These are phyloP conservation scores for Clarias gariepinus DNA, from an alignment of 2,113 vertebrate species.

Conservation along the genomic window DNA sequence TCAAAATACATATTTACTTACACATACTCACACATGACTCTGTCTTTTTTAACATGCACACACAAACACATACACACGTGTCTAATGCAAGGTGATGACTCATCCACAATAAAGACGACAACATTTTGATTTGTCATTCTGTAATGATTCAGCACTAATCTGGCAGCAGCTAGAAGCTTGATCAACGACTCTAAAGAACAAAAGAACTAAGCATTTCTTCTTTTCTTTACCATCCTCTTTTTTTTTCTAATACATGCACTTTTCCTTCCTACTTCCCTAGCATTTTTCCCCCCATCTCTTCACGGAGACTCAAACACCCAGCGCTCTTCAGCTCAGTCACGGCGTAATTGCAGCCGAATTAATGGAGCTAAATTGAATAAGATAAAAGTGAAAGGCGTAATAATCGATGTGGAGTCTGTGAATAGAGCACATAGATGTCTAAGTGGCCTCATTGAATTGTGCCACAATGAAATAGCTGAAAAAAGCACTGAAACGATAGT, in stretches of 20 bases:
- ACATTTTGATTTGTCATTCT: conserved; percentile 22
- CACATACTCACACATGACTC: neutral
- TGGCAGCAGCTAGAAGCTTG: conserved; percentile 26
- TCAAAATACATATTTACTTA: neutral
- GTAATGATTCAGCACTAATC: conserved; percentile 31
- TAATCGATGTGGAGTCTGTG: conserved; percentile 9
- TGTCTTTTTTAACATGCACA: neutral
- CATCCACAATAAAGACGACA: neutral
- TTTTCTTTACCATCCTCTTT: neutral
- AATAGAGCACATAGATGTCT: conserved; percentile 23
- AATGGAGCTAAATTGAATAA: conserved; percentile 37
- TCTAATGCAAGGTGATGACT: neutral
- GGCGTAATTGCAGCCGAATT: conserved; percentile 15
- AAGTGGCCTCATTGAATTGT: conserved; percentile 32
- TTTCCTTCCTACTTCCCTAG: neutral
- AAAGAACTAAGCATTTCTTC: neutral
- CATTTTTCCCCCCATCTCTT: neutral
- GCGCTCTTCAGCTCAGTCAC: neutral
- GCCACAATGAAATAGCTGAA: conserved; percentile 7
- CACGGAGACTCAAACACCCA: conserved; percentile 7
- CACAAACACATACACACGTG: neutral
- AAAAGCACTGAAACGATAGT: neutral
- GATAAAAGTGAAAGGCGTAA: conserved; percentile 34
- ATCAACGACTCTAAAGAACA: neutral
- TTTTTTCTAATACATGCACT: neutral